Conservation (phyloP, 1,140 invertebrate species). For the Centruroides vittatus region DNA sequence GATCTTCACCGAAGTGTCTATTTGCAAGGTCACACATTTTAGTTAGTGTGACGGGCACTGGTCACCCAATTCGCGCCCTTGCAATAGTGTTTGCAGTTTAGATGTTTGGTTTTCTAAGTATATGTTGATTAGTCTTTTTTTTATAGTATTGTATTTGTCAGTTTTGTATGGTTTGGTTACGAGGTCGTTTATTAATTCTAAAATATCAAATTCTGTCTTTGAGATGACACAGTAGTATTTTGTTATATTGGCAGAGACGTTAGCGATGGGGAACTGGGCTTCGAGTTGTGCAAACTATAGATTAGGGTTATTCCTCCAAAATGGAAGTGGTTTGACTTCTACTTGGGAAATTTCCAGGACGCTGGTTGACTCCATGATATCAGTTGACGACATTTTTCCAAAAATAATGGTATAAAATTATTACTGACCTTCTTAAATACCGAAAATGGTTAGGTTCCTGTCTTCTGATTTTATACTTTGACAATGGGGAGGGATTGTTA, state of each 20-base stretch:
- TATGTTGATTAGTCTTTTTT: neutral
- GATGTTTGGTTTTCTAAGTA: neutral
- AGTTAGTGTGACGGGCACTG: neutral
- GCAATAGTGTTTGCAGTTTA: neutral
- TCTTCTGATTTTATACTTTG: too few relatives aligned
- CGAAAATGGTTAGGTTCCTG: too few relatives aligned
- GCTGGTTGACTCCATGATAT: too few relatives aligned
- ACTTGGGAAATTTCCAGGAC: too few relatives aligned
- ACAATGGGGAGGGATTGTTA: too few relatives aligned
- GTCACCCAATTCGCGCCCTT: too few relatives aligned
- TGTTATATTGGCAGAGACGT: conserved; percentile 13
- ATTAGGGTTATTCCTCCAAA: conserved; percentile 18
- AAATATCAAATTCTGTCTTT: neutral
- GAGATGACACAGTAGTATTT: conserved; percentile 19
- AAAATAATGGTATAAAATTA: too few relatives aligned
- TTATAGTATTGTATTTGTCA: neutral
- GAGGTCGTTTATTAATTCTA: neutral
- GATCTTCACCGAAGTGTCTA: neutral
- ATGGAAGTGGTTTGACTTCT: conserved; percentile 15
- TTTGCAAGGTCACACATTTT: neutral
- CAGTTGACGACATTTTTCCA: too few relatives aligned
- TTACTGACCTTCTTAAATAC: too few relatives aligned
- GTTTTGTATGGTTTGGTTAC: neutral
- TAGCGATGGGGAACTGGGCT: conserved; percentile 14
- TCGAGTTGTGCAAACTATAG: conserved; percentile 25